phyloP scores from a whole-genome alignment of 2,113 vertebrate species.

The Seriola dumerili region DNA sequence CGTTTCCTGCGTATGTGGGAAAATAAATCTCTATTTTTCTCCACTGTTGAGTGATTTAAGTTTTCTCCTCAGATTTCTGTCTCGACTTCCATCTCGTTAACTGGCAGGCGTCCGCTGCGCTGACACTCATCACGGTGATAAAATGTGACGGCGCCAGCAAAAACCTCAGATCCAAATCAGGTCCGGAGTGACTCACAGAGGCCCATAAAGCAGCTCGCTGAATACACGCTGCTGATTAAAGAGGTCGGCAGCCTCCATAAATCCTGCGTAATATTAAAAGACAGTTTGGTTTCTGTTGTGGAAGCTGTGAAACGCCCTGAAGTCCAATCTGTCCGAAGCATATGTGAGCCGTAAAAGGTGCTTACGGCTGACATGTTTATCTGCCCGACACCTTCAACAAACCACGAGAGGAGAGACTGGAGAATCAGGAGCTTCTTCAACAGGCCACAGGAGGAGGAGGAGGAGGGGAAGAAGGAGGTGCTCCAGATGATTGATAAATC shows the following conservation, averaged over 20 bases:
- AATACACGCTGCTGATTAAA: slow-evolving; percentile 50
- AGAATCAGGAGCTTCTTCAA: slow-evolving; percentile 13
- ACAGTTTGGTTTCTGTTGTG: slow-evolving; percentile 40
- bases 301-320: slow-evolving; percentile 51
- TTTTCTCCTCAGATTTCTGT: not conserved
- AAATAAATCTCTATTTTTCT: not conserved
- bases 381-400: not conserved
- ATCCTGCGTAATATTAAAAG: slow-evolving; percentile 50
- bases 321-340: slow-evolving; percentile 50
- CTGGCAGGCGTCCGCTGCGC: slow-evolving; percentile 27
- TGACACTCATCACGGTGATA: slow-evolving; percentile 39
- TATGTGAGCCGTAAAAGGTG: slow-evolving; percentile 47
- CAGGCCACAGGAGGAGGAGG: slow-evolving; percentile 14
- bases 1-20: too few species aligned
- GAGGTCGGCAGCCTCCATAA: slow-evolving; percentile 32
- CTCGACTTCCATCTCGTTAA: slow-evolving; percentile 20
- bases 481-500: slow-evolving; percentile 54
- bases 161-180: slow-evolving; percentile 38
- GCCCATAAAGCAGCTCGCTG: slow-evolving; percentile 38
- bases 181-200: slow-evolving; percentile 39
- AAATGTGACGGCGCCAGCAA: slow-evolving; percentile 32
- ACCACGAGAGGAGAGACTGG: not conserved
- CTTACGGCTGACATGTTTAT: slow-evolving; percentile 53
- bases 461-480: not conserved
- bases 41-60: too few species aligned